phyloP scores from a whole-genome alignment of 1,140 invertebrate genomes.

The Lepeophtheirus salmonis region DNA sequence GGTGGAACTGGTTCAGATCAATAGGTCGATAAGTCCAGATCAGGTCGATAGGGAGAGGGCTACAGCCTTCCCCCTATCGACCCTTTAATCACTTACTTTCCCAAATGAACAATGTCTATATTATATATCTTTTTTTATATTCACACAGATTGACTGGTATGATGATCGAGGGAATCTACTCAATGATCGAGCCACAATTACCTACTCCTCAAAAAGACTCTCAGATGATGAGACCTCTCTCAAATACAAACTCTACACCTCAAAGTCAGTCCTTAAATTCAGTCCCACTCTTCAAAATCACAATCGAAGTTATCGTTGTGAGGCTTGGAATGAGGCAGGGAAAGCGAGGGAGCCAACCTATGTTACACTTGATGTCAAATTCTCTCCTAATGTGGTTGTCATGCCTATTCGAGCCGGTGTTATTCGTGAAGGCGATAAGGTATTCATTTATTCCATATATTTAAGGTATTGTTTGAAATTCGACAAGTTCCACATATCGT shows the following conservation, averaged over 20 bases:
- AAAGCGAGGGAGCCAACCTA: not conserved
- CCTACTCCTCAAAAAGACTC: not conserved
- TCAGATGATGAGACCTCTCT: not conserved
- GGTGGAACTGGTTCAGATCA: too few species aligned
- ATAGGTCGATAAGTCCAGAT: too few species aligned
- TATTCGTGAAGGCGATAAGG: conserved; percentile 6
- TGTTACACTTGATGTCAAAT: conserved; percentile 7
- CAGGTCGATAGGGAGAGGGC: too few species aligned
- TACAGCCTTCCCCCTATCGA: too few species aligned
- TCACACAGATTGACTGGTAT: conserved; percentile 13
- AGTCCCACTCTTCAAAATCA: not conserved
- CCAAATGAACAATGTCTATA: too few species aligned
- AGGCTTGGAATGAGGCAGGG: conserved; percentile 12
- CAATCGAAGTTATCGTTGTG: conserved; percentile 2
- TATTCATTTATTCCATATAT: too few species aligned
- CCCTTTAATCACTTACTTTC: too few species aligned
- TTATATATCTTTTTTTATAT: not conserved
- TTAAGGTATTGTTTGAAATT: too few species aligned
- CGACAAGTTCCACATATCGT: too few species aligned
- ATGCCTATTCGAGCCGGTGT: conserved; percentile 4
- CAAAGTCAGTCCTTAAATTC: conserved; percentile 1
- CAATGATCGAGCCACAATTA: not conserved
- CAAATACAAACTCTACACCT: not conserved
- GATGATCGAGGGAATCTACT: conserved; percentile 7
- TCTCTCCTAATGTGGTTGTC: conserved; percentile 2